Evolutionary conservation across 2,113 vertebrate genomes (phyloP).

Genomic region (Apodemus speciosus): DNA sequence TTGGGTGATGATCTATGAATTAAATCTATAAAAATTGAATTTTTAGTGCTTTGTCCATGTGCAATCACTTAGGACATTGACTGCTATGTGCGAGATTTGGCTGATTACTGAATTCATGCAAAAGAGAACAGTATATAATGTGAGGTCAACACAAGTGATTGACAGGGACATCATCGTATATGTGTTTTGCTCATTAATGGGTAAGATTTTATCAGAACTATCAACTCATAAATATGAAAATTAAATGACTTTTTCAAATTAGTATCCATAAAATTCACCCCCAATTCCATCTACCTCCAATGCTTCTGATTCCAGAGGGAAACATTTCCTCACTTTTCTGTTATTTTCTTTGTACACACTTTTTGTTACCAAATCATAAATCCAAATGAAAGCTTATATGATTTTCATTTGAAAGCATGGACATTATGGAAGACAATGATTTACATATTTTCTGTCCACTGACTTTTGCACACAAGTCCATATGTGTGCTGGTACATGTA

Average conservation of each 20-base stretch:
- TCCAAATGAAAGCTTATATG: not conserved
- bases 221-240: not conserved
- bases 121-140: not conserved
- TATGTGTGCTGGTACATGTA: not conserved
- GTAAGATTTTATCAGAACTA: not conserved
- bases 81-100: not conserved
- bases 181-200: not conserved
- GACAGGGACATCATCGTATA: not conserved
- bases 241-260: not conserved
- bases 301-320: not conserved
- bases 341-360: not conserved
- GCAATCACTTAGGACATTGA: not conserved
- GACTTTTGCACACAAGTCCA: not conserved
- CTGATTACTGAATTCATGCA: not conserved
- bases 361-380: not conserved
- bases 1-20: not conserved
- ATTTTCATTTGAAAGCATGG: not conserved
- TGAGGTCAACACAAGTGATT: not conserved
- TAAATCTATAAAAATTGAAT: not conserved
- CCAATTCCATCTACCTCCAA: fast-evolving
- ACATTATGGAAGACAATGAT: not conserved
- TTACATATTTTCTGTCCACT: not conserved
- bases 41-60: not conserved
- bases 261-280: not conserved
- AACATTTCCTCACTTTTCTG: not conserved